These are phyloP conservation scores for Tragelaphus eurycerus DNA, from an alignment of 2,797 vertebrate genomes.

Conservation along the genomic window DNA sequence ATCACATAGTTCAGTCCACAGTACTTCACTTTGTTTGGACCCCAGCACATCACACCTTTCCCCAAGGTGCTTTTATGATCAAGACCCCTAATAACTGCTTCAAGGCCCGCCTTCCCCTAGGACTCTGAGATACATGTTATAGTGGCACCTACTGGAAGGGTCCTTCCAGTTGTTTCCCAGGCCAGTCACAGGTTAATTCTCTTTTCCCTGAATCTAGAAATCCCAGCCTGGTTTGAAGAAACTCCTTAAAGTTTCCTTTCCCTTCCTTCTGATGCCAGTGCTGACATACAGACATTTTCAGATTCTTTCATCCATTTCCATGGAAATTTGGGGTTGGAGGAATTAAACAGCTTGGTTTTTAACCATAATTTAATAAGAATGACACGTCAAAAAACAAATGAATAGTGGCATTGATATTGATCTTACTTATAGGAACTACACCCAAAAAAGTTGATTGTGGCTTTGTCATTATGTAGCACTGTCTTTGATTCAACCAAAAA, in stretches of 20 bases:
- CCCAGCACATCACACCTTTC: not conserved
- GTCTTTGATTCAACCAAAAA: not conserved
- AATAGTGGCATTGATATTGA: slow-evolving; percentile 26
- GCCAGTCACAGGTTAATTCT: not conserved
- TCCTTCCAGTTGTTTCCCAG: not conserved
- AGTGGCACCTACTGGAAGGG: not conserved
- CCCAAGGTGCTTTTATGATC: not conserved
- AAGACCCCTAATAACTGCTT: not conserved
- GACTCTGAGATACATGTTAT: not conserved
- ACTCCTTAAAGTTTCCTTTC: not conserved
- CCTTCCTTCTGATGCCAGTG: not conserved
- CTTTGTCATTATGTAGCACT: not conserved
- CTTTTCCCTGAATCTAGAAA: not conserved
- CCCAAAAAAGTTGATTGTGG: not conserved
- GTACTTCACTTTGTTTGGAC: not conserved
- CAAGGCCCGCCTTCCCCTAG: not conserved
- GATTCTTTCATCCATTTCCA: not conserved
- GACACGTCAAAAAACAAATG: not conserved
- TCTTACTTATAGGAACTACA: slow-evolving; percentile 35
- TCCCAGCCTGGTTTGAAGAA: not conserved
- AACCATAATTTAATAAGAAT: slow-evolving; percentile 26
- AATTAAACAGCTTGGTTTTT: not conserved
- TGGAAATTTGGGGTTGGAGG: not conserved
- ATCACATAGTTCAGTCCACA: not conserved
- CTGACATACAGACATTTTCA: not conserved